Evolutionary conservation across 2,113 vertebrate genomes (phyloP), one percentile per base, ranked within the genome.

Genomic region (Campylomormyrus tamandua): DNA sequence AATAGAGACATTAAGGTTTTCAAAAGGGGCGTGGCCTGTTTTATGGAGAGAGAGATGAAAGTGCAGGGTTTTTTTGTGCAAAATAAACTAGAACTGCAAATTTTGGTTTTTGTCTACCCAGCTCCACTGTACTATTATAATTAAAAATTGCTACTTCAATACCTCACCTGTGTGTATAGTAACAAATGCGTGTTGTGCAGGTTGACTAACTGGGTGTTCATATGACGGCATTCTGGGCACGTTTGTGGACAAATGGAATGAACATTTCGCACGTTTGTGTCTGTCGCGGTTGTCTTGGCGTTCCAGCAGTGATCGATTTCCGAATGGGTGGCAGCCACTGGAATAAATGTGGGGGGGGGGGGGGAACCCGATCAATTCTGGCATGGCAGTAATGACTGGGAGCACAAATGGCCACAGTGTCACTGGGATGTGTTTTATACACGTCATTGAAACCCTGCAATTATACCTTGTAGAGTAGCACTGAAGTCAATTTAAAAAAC

Each of bases 41-140:
- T 86, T 48, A 58, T 84, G 27, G 52, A 84, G 31, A 56, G 74
- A 56, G 93, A 94, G 89, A 84, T 93, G 91, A 91, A 93, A 90
- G 66, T 91, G 91, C 90, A 89, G 46, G 15, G 3, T 6, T 39
- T 39, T 77, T 74, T 89, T 91, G 90, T 93, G 92, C 90, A 94
- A 93, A 95, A 95, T 95, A 95, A 93, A 83, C 3, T 49, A 42
- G 83, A 49, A 24, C 56, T 87, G 62, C 21, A 56, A 74, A 66
- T 88, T 88, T 88, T 80, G 77, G 46, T 89, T 56, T 84, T 74
- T 89, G 77, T 83, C 49, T 83, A 56, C 24, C 39, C n/a, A 35
- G 24, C 74, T 89, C 31, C 74, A 74, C 58, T 11, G 4, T 39
- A 48, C 19, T n/a, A 48, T 45, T 83, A 19, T 84, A 84, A 48